Base-by-base conservation (phyloP, 2,888 invertebrate species). In the Chalcosyrphus nemorum region DNA sequence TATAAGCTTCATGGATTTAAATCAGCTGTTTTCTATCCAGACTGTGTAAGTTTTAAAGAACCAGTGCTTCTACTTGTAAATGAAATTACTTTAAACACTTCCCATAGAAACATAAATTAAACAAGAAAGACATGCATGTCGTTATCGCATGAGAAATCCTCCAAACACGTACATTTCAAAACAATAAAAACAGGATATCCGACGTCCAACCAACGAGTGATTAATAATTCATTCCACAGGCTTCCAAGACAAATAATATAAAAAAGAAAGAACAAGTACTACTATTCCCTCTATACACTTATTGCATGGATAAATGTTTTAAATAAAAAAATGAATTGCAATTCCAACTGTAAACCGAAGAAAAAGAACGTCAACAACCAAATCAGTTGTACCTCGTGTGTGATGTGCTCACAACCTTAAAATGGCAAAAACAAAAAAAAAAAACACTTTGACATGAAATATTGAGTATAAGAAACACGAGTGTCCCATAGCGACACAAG, bases 391-490 rank as follows among this genome's bases (percentile, higher is more conserved):
- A 19, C 27, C 54, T 38, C 35, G n/a, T 68, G 59, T 45, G 9
- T 9, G 32, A 61, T 45, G 32, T 61, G 35, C n/a, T 19, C 45
- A 38, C n/a, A 57, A 41, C 19, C 38, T 41, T 21, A 63, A 74
- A n/a, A 35, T 29, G n/a, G n/a, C 43, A 21, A 13, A 32, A 29
- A 32, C 2, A 17, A 35, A 11, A 35, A 35, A 38, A 45, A 17
- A 29, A 56, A 56, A 50, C 38, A 50, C 56, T 29, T 63, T 50
- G 57, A 50, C 66, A 75, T 76, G 41, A 71, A 78, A 50, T 65
- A 71, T 24, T 45, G 32, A 68, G 77, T 38, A 63, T 17, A 68
- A 56, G 45, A 59, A 59, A 43, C 38, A 71, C 63, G 38, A 56
- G 63, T 70, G 27, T 57, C 56, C 68, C 68, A 57, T 47, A 56